Percentiles rank a stretch among this genome's conserved stretches.
Conservation (phyloP, 2,113 vertebrate species). For the Malurus elegans region DNA sequence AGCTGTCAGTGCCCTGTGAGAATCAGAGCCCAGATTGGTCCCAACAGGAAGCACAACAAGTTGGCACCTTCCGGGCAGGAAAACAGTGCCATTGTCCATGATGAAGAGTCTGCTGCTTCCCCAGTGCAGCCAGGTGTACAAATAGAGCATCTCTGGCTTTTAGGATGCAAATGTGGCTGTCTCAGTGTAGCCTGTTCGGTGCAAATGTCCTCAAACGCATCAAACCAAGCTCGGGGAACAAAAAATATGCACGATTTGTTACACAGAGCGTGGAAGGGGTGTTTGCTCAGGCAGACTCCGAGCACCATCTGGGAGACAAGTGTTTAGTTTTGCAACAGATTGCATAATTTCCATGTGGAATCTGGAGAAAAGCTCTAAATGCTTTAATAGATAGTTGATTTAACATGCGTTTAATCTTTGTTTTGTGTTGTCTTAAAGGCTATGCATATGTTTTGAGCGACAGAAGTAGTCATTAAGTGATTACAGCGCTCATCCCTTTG, state of each 20-base stretch:
- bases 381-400: conserved; percentile 79
- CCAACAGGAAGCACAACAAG: neutral
- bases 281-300: conserved; percentile 73
- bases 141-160: conserved; percentile 7
- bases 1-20: neutral
- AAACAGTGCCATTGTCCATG: neutral
- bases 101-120: neutral
- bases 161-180: conserved; percentile 45
- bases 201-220: conserved; percentile 65
- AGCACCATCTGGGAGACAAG: conserved; percentile 78
- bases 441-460: conserved; percentile 77
- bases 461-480: conserved; percentile 75
- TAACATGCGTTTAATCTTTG: conserved; percentile 76
- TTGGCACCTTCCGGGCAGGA: neutral
- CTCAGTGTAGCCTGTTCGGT: neutral
- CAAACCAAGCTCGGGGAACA: conserved; percentile 46
- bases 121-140: conserved; percentile 6
- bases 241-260: conserved; percentile 63
- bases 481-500: conserved; percentile 63
- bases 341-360: conserved; percentile 76
- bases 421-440: conserved; percentile 77
- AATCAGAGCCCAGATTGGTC: neutral
- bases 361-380: conserved; percentile 77
- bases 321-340: conserved; percentile 79
- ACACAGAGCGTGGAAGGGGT: conserved; percentile 59